Evolutionary conservation across 2,797 vertebrate genomes (phyloP).

Genomic region (Galaxias olidus): DNA sequence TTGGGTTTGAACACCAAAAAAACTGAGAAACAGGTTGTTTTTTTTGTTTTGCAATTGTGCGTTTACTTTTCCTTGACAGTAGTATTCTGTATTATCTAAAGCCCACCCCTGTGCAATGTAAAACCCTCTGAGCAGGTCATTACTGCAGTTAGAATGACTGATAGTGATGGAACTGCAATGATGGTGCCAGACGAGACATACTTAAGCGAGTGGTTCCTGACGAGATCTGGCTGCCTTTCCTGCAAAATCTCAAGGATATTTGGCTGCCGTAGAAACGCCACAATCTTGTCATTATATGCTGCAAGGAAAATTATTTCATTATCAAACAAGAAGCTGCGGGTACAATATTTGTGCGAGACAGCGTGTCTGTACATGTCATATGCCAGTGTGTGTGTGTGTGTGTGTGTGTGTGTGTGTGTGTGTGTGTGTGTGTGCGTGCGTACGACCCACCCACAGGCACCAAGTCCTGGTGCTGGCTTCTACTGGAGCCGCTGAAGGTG

Average conservation of each 20-base stretch:
- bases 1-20: too few relatives aligned
- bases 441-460: constrained; percentile 90
- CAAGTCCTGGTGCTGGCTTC: constrained; percentile 91
- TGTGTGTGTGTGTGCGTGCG: constrained; percentile 1
- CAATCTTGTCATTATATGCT: constrained; percentile 99
- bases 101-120: too few relatives aligned
- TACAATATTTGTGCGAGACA: background rate
- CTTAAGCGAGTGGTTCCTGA: constrained; percentile 96
- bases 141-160: constrained; percentile 43
- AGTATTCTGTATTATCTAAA: too few relatives aligned
- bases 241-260: constrained; percentile 97
- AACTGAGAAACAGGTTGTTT: too few relatives aligned
- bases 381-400: background rate
- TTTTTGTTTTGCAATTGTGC: too few relatives aligned
- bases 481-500: constrained; percentile 90
- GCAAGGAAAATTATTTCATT: constrained; percentile 19
- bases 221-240: constrained; percentile 93
- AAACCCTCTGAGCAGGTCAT: constrained; percentile 35
- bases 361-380: background rate
- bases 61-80: too few relatives aligned
- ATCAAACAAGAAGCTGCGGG: background rate
- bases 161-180: constrained; percentile 36
- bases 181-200: constrained; percentile 52
- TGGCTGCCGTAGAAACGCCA: constrained; percentile 95
- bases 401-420: constrained; percentile 9